A percentile compares a stretch with the other conserved stretches of the same genome.
Conservation (phyloP, 2,113 vertebrate species). For the Myocastor coypus region DNA sequence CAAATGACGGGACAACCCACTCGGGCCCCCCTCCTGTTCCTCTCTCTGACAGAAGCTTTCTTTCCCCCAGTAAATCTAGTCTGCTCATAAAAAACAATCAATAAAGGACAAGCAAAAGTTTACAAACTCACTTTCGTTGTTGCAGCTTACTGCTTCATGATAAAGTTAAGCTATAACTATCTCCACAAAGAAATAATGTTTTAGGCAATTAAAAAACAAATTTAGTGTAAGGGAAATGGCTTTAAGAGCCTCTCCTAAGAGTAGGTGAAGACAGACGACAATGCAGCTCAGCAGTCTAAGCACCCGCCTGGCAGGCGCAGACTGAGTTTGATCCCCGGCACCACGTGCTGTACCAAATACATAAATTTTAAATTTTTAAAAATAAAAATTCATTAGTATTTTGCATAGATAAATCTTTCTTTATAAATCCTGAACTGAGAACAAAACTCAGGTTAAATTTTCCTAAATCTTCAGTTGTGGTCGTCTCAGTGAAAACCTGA, state of each 20-base stretch:
- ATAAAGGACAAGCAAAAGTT: not conserved
- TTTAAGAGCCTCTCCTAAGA: constrained; percentile 12
- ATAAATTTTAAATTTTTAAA: no score
- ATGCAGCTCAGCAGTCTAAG: not conserved
- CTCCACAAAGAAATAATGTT: not conserved
- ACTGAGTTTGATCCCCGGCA: no score
- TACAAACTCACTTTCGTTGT: constrained; percentile 33
- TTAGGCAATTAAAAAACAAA: constrained; percentile 58
- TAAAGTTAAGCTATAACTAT: constrained; percentile 44
- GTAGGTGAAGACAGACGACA: constrained; percentile 37
- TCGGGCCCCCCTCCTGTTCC: no score
- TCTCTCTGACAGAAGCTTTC: no score
- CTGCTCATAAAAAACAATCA: no score
- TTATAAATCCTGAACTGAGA: constrained; percentile 39
- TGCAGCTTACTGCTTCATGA: constrained; percentile 4
- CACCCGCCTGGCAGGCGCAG: no score
- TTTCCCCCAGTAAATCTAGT: no score
- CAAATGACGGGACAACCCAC: not conserved
- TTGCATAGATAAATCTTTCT: constrained; percentile 46
- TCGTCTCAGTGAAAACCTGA: constrained; percentile 7
- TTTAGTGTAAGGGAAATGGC: constrained; percentile 21
- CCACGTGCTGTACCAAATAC: no score
- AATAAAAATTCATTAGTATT: not conserved
- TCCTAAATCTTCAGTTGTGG: constrained; percentile 14
- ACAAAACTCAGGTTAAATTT: constrained; percentile 36